Percentiles rank a stretch among this genome's conserved stretches.
Conservation (phyloP, 1,140 invertebrate genomes). For the Trinorchestia longiramus region DNA sequence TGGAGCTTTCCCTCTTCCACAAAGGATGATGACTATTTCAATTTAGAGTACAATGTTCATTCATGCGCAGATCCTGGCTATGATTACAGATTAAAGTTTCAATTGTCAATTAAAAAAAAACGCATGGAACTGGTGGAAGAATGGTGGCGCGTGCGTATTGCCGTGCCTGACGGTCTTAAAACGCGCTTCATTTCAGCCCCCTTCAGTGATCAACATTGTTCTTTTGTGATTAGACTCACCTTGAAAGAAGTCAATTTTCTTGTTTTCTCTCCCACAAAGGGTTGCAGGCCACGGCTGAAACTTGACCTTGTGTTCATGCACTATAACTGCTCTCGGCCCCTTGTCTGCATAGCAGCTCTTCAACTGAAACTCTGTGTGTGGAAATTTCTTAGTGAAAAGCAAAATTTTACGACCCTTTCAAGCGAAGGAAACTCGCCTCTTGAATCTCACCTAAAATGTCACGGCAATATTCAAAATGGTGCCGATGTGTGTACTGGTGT, state of each 20-base stretch:
- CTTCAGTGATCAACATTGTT: neutral
- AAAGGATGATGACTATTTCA: neutral
- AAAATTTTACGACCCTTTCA: neutral
- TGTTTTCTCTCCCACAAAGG: neutral
- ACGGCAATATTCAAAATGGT: neutral
- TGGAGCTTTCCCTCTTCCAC: neutral
- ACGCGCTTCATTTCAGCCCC: neutral
- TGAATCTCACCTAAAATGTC: neutral
- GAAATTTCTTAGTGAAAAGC: neutral
- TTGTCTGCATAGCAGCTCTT: neutral
- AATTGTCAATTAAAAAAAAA: neutral
- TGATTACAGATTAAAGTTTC: neutral
- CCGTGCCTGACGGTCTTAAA: neutral
- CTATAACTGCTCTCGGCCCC: neutral
- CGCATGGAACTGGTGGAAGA: neutral
- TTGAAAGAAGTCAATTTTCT: neutral
- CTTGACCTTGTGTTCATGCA: neutral
- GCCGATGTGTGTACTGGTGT: neutral
- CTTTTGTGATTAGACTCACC: neutral
- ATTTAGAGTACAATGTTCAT: neutral
- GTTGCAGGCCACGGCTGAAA: neutral
- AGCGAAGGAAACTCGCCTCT: neutral
- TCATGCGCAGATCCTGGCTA: neutral
- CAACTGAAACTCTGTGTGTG: slow-evolving; percentile 6
- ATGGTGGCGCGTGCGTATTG: neutral